Base-by-base conservation (phyloP, 2,797 vertebrate genomes). In the Paramormyrops hopkinsi region DNA sequence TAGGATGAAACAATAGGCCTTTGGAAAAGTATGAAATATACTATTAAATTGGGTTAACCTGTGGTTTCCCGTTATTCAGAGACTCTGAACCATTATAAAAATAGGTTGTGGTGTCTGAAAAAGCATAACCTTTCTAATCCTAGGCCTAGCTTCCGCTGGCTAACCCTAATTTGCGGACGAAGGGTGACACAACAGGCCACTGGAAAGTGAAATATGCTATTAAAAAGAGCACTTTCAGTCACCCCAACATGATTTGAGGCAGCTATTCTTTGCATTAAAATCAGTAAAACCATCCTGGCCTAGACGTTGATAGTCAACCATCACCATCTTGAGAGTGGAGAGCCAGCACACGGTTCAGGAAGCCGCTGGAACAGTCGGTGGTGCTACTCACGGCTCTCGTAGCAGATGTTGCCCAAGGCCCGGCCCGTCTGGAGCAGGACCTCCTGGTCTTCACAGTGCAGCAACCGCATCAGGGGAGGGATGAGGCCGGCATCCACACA, bases 331-430 rank as follows among this genome's bases (percentile, higher is more conserved):
- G 11, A 69, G 62, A 29, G 11, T 25, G 12, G 22, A 65, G 59
- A 25, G 9, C 22, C 82, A 29, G 22, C 83, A 53, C 14, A 51
- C 0, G 51, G 14, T 29, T 19, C 12, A 25, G 56, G 33, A 44
- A 44, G 84, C 50, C 4, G 50, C 59, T 62, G 51, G 89, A 89
- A n/a, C 12, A 56, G 0, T 59, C 14, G 65, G 44, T 0, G 9
- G 85, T 44, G 41, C 88, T 93, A 99, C 98, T 99, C 97, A 99
- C 98, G 98, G 97, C 98, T 99, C 93, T 99, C 98, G 12, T 99
- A 99, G 93, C 98, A 99, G 96, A 99, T 98, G 96, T 99, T 99
- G 92, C 98, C 98, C 89, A 99, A 97, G 83, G 98, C 98, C 86
- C 98, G 97, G 93, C 98, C 98, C 0, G 98, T 99, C 94, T 99